Percentiles rank a stretch among this genome's conserved stretches.
Evolutionary conservation across 2,113 vertebrate genomes (phyloP).

Genomic region (Glaucomys volans): DNA sequence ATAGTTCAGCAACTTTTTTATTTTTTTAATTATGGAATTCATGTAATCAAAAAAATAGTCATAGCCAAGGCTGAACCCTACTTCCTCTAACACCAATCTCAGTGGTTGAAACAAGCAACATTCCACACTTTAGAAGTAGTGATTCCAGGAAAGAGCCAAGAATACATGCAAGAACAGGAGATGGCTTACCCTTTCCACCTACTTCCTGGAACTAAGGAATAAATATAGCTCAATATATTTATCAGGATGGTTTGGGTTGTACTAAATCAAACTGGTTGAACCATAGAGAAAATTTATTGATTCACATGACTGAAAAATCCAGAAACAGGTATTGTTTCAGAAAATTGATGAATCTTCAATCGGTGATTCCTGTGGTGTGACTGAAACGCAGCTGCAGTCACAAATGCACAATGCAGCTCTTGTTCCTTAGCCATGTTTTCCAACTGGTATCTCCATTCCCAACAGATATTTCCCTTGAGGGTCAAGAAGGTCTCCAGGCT

Average conservation of each 20-base stretch:
- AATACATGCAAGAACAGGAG: not conserved
- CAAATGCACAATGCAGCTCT: no score
- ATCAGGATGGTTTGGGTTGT: no score
- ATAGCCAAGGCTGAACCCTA: not conserved
- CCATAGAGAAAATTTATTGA: not conserved
- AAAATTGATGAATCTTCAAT: not conserved
- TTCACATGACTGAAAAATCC: no score
- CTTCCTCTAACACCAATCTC: not conserved
- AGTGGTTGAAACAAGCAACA: not conserved
- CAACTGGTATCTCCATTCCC: not conserved
- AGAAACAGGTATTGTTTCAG: not conserved
- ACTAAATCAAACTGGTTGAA: not conserved
- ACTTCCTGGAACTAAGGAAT: not conserved
- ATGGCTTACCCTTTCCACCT: not conserved
- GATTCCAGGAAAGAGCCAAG: not conserved
- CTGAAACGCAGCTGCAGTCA: no score
- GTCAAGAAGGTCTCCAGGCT: not conserved
- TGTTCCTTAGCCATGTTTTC: no score
- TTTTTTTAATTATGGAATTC: not conserved
- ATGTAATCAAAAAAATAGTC: not conserved
- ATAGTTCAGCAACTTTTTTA: not conserved
- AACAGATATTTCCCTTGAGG: not conserved
- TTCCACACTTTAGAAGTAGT: not conserved
- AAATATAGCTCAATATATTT: not conserved
- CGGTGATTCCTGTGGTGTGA: not conserved